phyloP scores from a whole-genome alignment of 2,888 invertebrate species.

The Apotomis turbidana region DNA sequence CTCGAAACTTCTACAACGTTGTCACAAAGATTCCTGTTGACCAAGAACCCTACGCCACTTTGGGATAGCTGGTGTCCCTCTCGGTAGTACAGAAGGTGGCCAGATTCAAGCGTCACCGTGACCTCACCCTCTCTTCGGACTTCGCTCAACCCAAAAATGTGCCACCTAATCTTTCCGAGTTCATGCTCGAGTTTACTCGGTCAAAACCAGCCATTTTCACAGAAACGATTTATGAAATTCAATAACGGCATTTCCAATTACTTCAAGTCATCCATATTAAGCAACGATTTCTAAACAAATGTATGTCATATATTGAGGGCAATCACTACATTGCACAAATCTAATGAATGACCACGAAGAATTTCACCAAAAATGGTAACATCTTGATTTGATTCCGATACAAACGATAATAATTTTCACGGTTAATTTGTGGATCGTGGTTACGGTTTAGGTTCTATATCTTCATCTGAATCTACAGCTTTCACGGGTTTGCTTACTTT shows the following conservation, averaged over 20 bases:
- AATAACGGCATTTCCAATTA: slow-evolving; percentile 8
- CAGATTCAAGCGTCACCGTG: no score
- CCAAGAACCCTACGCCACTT: no score
- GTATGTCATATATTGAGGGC: slow-evolving; percentile 51
- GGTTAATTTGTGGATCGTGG: slow-evolving; percentile 49
- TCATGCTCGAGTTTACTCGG: no score
- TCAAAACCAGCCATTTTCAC: no score
- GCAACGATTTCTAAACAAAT: slow-evolving; percentile 46
- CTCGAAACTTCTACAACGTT: no score
- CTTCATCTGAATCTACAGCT: slow-evolving; percentile 46
- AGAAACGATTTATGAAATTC: not conserved
- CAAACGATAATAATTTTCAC: slow-evolving; percentile 44
- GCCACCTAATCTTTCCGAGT: no score
- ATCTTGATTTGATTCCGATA: slow-evolving; percentile 55
- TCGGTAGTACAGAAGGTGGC: no score
- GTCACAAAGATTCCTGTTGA: no score
- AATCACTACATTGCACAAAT: slow-evolving; percentile 60
- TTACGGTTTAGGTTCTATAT: slow-evolving; percentile 47
- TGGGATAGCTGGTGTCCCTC: no score
- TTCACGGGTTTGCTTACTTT: slow-evolving; percentile 35
- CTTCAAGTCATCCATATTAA: slow-evolving; percentile 11
- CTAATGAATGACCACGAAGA: slow-evolving; percentile 49
- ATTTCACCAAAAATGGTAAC: slow-evolving; percentile 56
- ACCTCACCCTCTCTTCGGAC: no score
- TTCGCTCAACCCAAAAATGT: no score